Base-by-base conservation (phyloP, 2,888 invertebrate species). In the Caenorhabditis japonica region DNA sequence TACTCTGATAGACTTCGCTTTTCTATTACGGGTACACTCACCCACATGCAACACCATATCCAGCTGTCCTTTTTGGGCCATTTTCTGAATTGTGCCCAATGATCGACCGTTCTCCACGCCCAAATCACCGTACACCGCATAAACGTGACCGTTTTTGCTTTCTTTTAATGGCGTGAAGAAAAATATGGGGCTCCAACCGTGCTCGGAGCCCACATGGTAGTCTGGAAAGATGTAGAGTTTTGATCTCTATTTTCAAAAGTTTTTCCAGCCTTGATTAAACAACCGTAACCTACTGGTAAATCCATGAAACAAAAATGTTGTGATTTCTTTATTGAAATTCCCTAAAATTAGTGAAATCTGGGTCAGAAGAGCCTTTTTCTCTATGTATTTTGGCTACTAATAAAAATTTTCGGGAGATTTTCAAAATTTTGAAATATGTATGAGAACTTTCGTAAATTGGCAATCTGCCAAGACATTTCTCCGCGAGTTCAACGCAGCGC, bases 41-140 rank as follows among this genome's bases (percentile, higher is more conserved):
- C 87, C 88, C 25, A 88, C 85, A 74, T 88, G 88, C 7, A 87
- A 69, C 23, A 87, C 76, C 59, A 85, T 84, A 70, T 88, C 87
- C 23, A 80, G 53, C 10, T 81, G 59, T 15, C 92, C 92, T 43
- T 91, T 90, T 85, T 94, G 92, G 0, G 93, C 91, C 87, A 96
- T 95, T 83, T 93, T 91, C 89, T 95, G 94, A 7, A 97, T 89
- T 75, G 93, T 91, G 0, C 92, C 91, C 61, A 97, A 89, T 0
- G 95, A 94, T 82, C 93, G 92, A 1, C 95, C 94, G 89, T 96
- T 96, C 82, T 92, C 76, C n/a, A 55, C 58, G 0, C 64, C 79
- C 44, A 80, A 47, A 53, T 80, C 83, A n/a, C 77, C 79, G 53
- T 79, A 80, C n/a, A 80, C 77, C 1, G 78, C 78, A 19, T 71